Evolutionary conservation across 2,113 vertebrate genomes (phyloP), one percentile per base, ranked within the genome.

Genomic region (Rhagologus leucostigma): DNA sequence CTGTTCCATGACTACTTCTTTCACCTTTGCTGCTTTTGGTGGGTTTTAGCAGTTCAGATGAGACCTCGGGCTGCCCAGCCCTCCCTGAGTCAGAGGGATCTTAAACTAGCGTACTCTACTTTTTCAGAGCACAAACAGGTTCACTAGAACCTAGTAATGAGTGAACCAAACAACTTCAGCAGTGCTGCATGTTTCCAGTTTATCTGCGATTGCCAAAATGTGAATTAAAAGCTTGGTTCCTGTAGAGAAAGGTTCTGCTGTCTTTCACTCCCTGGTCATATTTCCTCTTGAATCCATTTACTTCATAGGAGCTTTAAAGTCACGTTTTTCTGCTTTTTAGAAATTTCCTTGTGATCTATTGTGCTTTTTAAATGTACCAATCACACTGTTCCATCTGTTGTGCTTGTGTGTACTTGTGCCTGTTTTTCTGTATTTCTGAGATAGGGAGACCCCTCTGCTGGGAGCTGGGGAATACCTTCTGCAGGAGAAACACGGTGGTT

Each of bases 201-300:
- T 44, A 41, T 59, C 49, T 82, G 52, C 37, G 49, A 1, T 53
- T 74, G 39, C 55, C 62, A 22, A 23, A 41, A 18, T 41, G 23
- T 29, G 17, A 87, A 73, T 83, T 71, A 62, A 62, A 76, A 49
- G 16, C 7, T 33, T 49, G 16, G 8, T 27, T 76, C 33, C n/a
- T 59, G 9, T 7, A 69, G 37, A 53, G 33, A 30, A 60, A 37
- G 26, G 16, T 69, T 71, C n/a, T 90, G 20, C 57, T 56, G 24
- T 32, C 49, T 68, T 59, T 68, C 14, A 37, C 7, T 52, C 16
- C 11, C 11, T 47, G 37, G 20, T 84, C 0, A 0, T 52, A n/a
- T 60, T 85, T 57, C 17, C 23, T 47, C 4, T 79, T 83, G n/a
- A 83, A 87, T 60, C 35, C 2, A 6, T 56, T 49, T 65, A 60